Percentiles rank a stretch among this genome's conserved stretches.
These are phyloP conservation scores for Xylota sylvarum DNA, from an alignment of 2,888 invertebrate species.

Conservation along the genomic window DNA sequence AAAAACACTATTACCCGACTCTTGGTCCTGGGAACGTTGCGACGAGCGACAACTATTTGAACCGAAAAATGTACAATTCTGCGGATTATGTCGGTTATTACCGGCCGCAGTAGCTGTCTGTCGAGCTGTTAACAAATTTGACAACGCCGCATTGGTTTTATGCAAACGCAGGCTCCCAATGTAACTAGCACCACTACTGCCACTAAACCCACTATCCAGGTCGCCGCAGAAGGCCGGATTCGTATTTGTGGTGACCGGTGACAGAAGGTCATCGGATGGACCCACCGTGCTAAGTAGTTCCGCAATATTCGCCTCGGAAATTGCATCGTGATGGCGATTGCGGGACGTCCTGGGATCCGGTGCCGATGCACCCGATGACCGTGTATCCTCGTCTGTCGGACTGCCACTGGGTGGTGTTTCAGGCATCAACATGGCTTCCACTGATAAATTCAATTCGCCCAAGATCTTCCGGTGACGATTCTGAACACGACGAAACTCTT, in stretches of 20 bases:
- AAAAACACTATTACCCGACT: constrained; percentile 79
- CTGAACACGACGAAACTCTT: constrained; percentile 93
- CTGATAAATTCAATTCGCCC: constrained; percentile 94
- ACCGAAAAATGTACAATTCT: constrained; percentile 79
- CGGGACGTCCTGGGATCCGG: constrained; percentile 52
- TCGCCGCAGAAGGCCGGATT: constrained; percentile 85
- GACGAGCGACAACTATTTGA: constrained; percentile 83
- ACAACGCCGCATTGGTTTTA: constrained; percentile 82
- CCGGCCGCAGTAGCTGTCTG: constrained; percentile 77
- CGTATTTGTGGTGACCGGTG: constrained; percentile 77
- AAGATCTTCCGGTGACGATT: constrained; percentile 92
- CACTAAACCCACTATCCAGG: constrained; percentile 93
- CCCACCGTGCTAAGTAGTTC: constrained; percentile 87
- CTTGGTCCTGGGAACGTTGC: constrained; percentile 80
- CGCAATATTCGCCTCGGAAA: constrained; percentile 88
- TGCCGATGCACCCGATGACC: constrained; percentile 50
- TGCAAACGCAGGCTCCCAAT: constrained; percentile 88
- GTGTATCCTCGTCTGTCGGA: constrained; percentile 84
- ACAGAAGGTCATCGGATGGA: constrained; percentile 86
- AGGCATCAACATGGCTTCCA: constrained; percentile 96
- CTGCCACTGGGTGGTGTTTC: constrained; percentile 86
- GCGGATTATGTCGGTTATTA: constrained; percentile 74
- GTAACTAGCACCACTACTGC: constrained; percentile 93
- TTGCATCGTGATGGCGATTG: constrained; percentile 86
- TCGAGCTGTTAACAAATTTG: constrained; percentile 81